phyloP scores from a whole-genome alignment of 2,113 vertebrate species.

The Misgurnus anguillicaudatus region DNA sequence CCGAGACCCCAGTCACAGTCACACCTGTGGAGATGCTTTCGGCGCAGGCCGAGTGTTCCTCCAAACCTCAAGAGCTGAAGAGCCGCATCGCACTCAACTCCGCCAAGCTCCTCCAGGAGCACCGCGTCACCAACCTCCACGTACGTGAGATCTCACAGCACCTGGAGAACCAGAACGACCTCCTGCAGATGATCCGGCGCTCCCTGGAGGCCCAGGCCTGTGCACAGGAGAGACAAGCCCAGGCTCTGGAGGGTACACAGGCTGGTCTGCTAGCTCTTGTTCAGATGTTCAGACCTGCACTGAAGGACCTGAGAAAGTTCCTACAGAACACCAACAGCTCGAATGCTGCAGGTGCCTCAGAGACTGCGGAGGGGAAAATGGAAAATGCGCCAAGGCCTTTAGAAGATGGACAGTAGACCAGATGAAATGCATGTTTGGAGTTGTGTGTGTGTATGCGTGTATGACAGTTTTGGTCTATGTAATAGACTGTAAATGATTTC shows the following conservation, averaged over 20 bases:
- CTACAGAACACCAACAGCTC: slow-evolving; percentile 78
- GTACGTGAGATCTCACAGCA: slow-evolving; percentile 95
- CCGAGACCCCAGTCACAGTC: slow-evolving; percentile 78
- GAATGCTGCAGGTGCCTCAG: slow-evolving; percentile 54
- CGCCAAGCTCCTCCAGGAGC: slow-evolving; percentile 93
- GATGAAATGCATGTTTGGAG: background rate
- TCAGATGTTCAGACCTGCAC: slow-evolving; percentile 89
- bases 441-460: background rate
- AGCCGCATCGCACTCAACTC: slow-evolving; percentile 95
- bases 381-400: slow-evolving; percentile 53
- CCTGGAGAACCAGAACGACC: slow-evolving; percentile 92
- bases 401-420: slow-evolving; percentile 62
- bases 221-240: slow-evolving; percentile 93
- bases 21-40: slow-evolving; percentile 85
- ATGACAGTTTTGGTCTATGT: background rate
- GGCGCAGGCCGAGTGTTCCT: slow-evolving; percentile 74
- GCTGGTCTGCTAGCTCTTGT: slow-evolving; percentile 89
- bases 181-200: slow-evolving; percentile 92
- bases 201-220: slow-evolving; percentile 94
- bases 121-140: slow-evolving; percentile 92
- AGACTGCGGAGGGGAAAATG: slow-evolving; percentile 48
- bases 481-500: slow-evolving; percentile 6
- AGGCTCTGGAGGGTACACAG: slow-evolving; percentile 94
- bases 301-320: slow-evolving; percentile 92
- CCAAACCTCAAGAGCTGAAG: slow-evolving; percentile 93